Conservation (phyloP, 2,888 invertebrate genomes). For the Eupithecia tripunctaria region DNA sequence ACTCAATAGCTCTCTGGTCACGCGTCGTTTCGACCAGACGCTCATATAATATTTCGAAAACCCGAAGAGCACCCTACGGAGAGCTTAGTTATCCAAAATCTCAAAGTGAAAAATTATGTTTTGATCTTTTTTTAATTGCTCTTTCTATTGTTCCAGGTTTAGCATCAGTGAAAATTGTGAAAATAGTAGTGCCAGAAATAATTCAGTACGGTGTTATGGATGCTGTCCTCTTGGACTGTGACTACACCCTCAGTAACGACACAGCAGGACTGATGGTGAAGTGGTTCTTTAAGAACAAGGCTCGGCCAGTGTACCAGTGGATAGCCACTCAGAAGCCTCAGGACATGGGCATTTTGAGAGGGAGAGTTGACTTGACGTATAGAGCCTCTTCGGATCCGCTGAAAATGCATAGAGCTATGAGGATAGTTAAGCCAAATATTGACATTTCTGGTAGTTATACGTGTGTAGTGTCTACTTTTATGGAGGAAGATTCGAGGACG, state of each 20-base stretch:
- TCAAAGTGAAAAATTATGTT: not conserved
- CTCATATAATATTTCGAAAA: no score
- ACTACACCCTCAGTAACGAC: conserved; percentile 86
- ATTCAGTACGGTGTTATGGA: conserved; percentile 86
- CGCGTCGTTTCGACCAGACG: no score
- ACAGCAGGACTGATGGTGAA: conserved; percentile 89
- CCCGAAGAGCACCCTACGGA: no score
- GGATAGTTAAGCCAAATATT: conserved; percentile 88
- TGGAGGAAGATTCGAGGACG: conserved; percentile 87
- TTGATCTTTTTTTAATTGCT: conserved; percentile 10
- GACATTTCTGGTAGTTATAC: conserved; percentile 90
- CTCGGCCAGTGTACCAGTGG: conserved; percentile 91
- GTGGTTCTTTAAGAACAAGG: conserved; percentile 89
- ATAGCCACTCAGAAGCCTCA: conserved; percentile 88
- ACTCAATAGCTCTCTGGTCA: no score
- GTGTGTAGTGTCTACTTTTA: conserved; percentile 89
- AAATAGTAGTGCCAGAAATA: conserved; percentile 85
- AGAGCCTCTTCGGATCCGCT: conserved; percentile 87
- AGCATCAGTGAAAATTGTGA: conserved; percentile 85
- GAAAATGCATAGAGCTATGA: conserved; percentile 89
- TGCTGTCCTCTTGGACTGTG: conserved; percentile 89
- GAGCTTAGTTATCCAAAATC: not conserved
- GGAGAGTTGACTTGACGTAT: conserved; percentile 86
- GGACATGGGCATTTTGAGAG: conserved; percentile 84
- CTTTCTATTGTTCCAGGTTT: conserved; percentile 79